Percentiles rank a stretch among this genome's conserved stretches.
Evolutionary conservation across 2,797 vertebrate species (phyloP).

Genomic region (Otolemur crassicaudatus): DNA sequence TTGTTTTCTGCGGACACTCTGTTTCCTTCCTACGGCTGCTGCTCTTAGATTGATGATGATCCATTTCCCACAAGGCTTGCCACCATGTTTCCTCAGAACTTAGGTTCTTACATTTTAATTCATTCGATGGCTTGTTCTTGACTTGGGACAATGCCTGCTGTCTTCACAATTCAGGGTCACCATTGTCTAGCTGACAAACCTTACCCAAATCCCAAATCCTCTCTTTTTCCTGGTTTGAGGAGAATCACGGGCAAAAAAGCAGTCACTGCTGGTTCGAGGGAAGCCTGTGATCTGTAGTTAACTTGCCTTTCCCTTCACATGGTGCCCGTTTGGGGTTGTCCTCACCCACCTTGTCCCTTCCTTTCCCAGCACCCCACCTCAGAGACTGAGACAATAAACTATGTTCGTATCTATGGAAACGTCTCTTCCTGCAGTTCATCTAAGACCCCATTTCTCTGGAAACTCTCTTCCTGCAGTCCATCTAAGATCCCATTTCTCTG

Average conservation of each 20-base stretch:
- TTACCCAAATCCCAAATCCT: background rate
- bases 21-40: background rate
- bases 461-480: no score
- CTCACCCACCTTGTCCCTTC: background rate
- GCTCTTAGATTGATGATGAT: constrained; percentile 69
- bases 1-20: constrained; percentile 60
- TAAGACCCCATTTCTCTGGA: no score
- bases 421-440: no score
- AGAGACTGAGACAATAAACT: no score
- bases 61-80: constrained; percentile 77
- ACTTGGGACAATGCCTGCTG: constrained; percentile 43
- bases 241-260: background rate
- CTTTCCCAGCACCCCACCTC: background rate
- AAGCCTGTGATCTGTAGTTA: background rate
- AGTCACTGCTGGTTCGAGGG: fast-evolving
- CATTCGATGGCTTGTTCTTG: constrained; percentile 19
- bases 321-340: background rate
- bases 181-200: background rate
- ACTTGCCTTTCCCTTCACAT: background rate
- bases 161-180: constrained; percentile 48
- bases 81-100: constrained; percentile 68
- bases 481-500: no score
- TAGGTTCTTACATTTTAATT: constrained; percentile 74
- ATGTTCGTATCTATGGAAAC: background rate
- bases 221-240: background rate